Evolutionary conservation across 2,888 invertebrate genomes (phyloP), one percentile per base, ranked within the genome.

Genomic region (Megalurothrips usitatus): DNA sequence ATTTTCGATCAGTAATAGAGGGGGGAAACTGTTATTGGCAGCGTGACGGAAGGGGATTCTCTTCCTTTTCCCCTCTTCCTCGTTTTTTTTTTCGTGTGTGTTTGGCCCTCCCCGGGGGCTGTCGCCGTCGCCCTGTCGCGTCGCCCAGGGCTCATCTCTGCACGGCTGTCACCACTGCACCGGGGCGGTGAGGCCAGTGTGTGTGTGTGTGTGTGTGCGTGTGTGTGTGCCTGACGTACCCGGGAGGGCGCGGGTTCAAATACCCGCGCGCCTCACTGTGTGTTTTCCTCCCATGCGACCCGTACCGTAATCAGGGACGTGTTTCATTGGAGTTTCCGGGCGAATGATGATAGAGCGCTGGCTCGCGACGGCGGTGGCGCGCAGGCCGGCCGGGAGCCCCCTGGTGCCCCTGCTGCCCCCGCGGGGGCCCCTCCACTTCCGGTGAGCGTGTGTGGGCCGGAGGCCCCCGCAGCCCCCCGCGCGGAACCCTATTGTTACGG

Each of bases 311-410:
- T 75, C 68, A 75, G 23, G 34, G 68, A 75, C 68, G 68, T 23
- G 68, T 75, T 75, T 75, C 68, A 75, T 75, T 75, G 23, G 68
- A 43, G 68, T 75, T 75, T 75, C 68, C 68, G 68, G 68, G 68
- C 68, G 26, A 75, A 75, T 75, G 68, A 75, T 75, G 26, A 12
- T 75, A 26, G 68, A 23, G 23, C 23, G 68, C 26, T 1, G 68
- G 23, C 26, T 75, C 26, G 10, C 58, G 34, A 6, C 34, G 6
- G 58, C 14, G 58, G 14, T 17, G 58, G 58, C 19, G n/a, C 19
- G 14, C 6, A 58, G 58, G 14, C 58, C 58, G 58, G 58, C 58
- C 68, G 68, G 68, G 68, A 26, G 68, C 68, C 68, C 23, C n/a
- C n/a, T n/a, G n/a, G n/a, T n/a, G n/a, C n/a, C n/a, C n/a, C n/a